A percentile compares a stretch with the other conserved stretches of the same genome.
Conservation (phyloP, 2,113 vertebrate genomes). For the Cebidichthys violaceus region DNA sequence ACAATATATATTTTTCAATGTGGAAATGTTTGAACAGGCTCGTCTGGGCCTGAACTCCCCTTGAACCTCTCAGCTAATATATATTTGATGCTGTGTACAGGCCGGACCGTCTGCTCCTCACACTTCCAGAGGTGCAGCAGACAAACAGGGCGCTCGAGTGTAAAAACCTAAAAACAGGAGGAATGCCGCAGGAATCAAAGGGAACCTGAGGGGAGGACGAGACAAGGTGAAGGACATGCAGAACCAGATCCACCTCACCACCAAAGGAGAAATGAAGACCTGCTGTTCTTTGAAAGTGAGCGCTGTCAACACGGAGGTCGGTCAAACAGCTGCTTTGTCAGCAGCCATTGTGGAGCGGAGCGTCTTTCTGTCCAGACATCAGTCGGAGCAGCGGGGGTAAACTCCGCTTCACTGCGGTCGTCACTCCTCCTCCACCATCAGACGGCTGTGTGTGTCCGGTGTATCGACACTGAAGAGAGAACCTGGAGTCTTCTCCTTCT, state of each 20-base stretch:
- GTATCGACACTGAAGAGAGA: conserved; percentile 30
- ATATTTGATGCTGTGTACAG: conserved; percentile 55
- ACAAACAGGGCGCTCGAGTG: conserved; percentile 53
- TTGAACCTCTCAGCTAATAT: conserved; percentile 49
- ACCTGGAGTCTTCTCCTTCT: conserved; percentile 5
- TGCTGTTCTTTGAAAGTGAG: conserved; percentile 23
- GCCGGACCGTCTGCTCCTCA: conserved; percentile 25
- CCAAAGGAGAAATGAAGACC: neutral
- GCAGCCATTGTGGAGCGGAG: conserved; percentile 34
- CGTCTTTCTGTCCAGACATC: conserved; percentile 46
- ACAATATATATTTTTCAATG: conserved; percentile 44
- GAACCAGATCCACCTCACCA: conserved; percentile 15
- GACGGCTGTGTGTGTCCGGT: neutral
- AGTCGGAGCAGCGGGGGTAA: conserved; percentile 34
- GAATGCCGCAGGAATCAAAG: conserved; percentile 61
- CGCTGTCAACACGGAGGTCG: conserved; percentile 56
- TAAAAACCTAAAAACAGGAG: neutral
- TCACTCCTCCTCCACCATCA: conserved; percentile 27
- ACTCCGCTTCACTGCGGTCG: conserved; percentile 7
- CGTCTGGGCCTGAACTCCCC: conserved; percentile 44
- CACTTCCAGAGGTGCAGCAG: conserved; percentile 32
- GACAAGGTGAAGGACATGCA: conserved; percentile 63
- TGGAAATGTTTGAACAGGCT: conserved; percentile 41
- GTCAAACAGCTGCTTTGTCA: conserved; percentile 64
- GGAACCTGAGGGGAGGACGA: conserved; percentile 23